Base-by-base conservation (phyloP, 2,113 vertebrate genomes). In the Istiophorus platypterus region DNA sequence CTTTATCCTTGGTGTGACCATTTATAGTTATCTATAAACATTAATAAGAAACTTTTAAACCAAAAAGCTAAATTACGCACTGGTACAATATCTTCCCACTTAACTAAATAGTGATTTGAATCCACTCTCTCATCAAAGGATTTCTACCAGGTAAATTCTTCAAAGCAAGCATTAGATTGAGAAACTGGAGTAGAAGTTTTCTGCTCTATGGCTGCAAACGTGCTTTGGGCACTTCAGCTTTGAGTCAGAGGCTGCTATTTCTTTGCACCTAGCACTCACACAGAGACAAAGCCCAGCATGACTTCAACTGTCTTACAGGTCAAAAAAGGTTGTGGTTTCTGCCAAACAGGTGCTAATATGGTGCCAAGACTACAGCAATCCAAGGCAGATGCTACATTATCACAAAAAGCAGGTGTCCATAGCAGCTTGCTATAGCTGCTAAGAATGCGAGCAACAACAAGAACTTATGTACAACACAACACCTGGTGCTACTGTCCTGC, bases 401-500 rank as follows among this genome's bases (percentile, higher is more conserved):
- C 82, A 91, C 84, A 88, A 51, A 70, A 83, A 82, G 89, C 92
- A 93, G 88, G 87, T 91, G 90, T 89, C 87, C 66, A 52, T 62
- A 88, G 86, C 90, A 91, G 92, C 88, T 90, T 84, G 86, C 58
- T 85, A 57, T 65, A 81, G 68, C 81, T 81, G 78, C 80, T 68
- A 85, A 82, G 81, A 88, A 81, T 72, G 85, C 18, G 65, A 85
- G 75, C 82, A 87, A 88, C 89, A 90, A 84, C 85, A 75, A 64
- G 78, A 86, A 71, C 72, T 29, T 85, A 87, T 93, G 91, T 92
- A 85, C 77, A 84, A 91, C 90, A 92, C 85, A 69, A 73, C 90
- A 92, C 91, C 86, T 87, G 92, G 76, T 78, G 87, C 79, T 86
- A 8, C 64, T 12, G 51, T 57, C 86, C 84, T 13, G 68, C 82